Base-by-base conservation (phyloP, 2,113 vertebrate genomes). In the Chaetura pelagica region DNA sequence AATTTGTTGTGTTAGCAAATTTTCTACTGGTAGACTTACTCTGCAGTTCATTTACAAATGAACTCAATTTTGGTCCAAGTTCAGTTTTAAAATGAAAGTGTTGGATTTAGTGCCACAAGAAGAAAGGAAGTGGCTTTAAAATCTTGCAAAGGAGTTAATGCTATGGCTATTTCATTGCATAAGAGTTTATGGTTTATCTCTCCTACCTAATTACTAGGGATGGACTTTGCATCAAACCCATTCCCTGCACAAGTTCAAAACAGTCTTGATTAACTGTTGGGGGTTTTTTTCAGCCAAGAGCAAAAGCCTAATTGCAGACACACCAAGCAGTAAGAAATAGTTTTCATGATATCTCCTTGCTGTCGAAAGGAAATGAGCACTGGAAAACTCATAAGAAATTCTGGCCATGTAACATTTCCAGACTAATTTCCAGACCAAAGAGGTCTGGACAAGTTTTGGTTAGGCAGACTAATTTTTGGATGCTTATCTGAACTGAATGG, bases 401-500 rank as follows among this genome's bases (percentile, higher is more conserved):
- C 58, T 74, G 89, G 84, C 95, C 96, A 51, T 78, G 52, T 93
- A 96, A 95, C 64, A 34, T 96, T 97, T 97, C 96, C 89, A 97
- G 71, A 14, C 35, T 81, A 59, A 68, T 66, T 96, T 97, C 96
- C 96, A 97, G 89, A 94, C 96, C 95, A 96, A 91, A 91, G 72
- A 84, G 93, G 96, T 94, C 89, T 97, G 96, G 94, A 93, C 63
- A 87, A 89, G 58, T 85, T 94, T 92, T 87, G 54, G 61, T 91
- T 89, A 90, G 86, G 77, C 55, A 94, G 55, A 76, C 42, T 87
- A 74, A 78, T 84, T 94, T 95, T 87, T 92, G 80, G 77, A 87
- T 92, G 61, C 35, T 80, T 93, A 87, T 91, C 89, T 92, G 73
- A 93, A 89, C 55, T 54, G 67, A 92, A 78, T 14, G 32, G 42